Percentiles rank a stretch among this genome's conserved stretches.
These are phyloP conservation scores for Phrixothrix hirtus DNA, from an alignment of 2,888 invertebrate genomes.

Conservation along the genomic window DNA sequence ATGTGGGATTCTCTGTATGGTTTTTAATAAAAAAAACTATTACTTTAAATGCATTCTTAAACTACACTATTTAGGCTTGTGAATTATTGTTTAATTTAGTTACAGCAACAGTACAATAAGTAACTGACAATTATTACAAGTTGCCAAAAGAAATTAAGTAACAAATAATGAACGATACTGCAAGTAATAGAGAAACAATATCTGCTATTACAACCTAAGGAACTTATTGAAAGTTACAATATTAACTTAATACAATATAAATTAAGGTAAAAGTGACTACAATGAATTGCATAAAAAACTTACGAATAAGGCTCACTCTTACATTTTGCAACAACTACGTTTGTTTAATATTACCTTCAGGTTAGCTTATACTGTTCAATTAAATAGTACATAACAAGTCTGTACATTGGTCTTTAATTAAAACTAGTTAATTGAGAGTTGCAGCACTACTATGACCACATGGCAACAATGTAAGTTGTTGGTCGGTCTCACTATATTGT, in stretches of 20 bases:
- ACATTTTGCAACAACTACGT: constrained; percentile 53
- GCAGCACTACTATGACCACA: constrained; percentile 56
- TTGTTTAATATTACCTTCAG: constrained; percentile 52
- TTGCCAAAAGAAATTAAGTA: constrained; percentile 17
- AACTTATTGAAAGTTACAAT: constrained; percentile 37
- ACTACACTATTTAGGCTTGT: constrained; percentile 19
- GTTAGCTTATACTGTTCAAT: constrained; percentile 54
- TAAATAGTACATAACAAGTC: constrained; percentile 51
- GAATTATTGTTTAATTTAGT: constrained; percentile 9
- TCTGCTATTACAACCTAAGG: constrained; percentile 19
- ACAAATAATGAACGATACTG: constrained; percentile 8
- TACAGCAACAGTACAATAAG: constrained; percentile 5
- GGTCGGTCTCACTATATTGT: constrained; percentile 57
- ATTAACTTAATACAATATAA: constrained; percentile 18
- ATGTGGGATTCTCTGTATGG: not conserved
- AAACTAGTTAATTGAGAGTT: constrained; percentile 47
- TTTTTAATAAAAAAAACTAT: constrained; percentile 8
- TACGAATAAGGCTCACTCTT: constrained; percentile 52
- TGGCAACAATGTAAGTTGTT: constrained; percentile 55
- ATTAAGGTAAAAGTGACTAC: constrained; percentile 34
- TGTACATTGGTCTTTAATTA: constrained; percentile 51
- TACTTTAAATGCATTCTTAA: constrained; percentile 22
- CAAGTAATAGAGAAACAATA: constrained; percentile 13
- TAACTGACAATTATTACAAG: constrained; percentile 11
- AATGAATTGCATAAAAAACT: constrained; percentile 37